phyloP scores from a whole-genome alignment of 2,888 invertebrate species.

The Thymelicus sylvestris region DNA sequence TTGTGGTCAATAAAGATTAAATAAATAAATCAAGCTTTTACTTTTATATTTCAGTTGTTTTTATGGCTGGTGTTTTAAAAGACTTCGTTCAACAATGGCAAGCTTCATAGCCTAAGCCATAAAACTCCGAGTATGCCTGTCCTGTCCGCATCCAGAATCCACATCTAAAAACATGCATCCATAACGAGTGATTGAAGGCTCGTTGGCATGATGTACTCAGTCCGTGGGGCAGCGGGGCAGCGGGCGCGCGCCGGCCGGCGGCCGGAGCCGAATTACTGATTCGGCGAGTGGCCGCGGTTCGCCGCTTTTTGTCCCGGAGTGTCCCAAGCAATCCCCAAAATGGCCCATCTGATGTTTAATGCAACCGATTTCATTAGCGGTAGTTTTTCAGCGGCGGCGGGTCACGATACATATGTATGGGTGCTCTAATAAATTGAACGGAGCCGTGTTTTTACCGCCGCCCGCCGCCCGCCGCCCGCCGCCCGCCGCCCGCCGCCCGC shows the following conservation, averaged over 20 bases:
- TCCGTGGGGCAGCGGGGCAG: not conserved
- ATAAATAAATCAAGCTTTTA: too few relatives aligned
- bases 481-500: slow-evolving; percentile 11
- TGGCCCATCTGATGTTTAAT: slow-evolving; percentile 75
- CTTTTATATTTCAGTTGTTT: too few relatives aligned
- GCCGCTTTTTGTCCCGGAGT: slow-evolving; percentile 52
- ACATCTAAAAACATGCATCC: not conserved
- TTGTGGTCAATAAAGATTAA: too few relatives aligned
- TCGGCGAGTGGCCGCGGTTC: slow-evolving; percentile 24
- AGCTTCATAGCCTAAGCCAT: too few relatives aligned
- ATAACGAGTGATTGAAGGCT: too few relatives aligned
- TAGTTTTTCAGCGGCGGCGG: slow-evolving; percentile 68
- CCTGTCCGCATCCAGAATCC: too few relatives aligned
- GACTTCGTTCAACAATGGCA: too few relatives aligned
- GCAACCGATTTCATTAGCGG: slow-evolving; percentile 74
- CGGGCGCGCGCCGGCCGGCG: too few relatives aligned
- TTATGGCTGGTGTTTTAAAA: too few relatives aligned
- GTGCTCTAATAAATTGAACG: slow-evolving; percentile 70
- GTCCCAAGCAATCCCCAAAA: slow-evolving; percentile 65
- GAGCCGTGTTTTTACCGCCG: slow-evolving; percentile 46
- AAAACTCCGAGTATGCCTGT: too few relatives aligned
- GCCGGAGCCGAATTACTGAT: slow-evolving; percentile 25
- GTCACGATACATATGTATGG: slow-evolving; percentile 74
- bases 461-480: slow-evolving; percentile 2
- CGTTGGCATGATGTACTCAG: not conserved